phyloP scores from a whole-genome alignment of 2,113 vertebrate genomes.

The Gambusia affinis region DNA sequence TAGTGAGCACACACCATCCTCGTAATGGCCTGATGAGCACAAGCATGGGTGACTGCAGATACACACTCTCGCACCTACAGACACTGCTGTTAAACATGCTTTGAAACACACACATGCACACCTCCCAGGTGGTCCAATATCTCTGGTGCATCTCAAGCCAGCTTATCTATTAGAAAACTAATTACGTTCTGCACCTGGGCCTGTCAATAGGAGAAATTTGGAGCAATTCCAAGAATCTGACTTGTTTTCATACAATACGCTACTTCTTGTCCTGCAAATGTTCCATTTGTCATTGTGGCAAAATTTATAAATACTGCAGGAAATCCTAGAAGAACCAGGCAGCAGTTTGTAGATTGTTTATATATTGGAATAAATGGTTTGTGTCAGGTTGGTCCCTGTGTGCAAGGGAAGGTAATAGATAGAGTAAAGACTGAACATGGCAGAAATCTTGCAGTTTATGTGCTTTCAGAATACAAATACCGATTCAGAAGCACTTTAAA shows the following conservation, averaged over 20 bases:
- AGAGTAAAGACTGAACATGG: conserved; percentile 27
- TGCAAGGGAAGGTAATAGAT: background rate
- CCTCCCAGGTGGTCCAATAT: conserved; percentile 58
- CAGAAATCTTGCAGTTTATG: conserved; percentile 33
- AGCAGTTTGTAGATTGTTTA: conserved; percentile 42
- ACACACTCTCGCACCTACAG: conserved; percentile 30
- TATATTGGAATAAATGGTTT: conserved; percentile 53
- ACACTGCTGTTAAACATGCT: conserved; percentile 35
- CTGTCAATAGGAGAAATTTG: conserved; percentile 28
- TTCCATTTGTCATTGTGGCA: conserved; percentile 38
- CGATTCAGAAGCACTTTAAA: conserved; percentile 30
- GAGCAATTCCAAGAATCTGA: conserved; percentile 31
- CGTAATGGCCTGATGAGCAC: conserved; percentile 47
- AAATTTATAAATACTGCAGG: conserved; percentile 21
- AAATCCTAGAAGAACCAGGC: conserved; percentile 37
- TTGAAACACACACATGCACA: conserved; percentile 39
- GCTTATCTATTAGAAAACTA: conserved; percentile 70
- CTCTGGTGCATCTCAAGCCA: conserved; percentile 43
- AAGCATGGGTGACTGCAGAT: conserved; percentile 22
- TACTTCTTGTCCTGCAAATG: conserved; percentile 44
- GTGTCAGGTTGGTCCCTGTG: conserved; percentile 26
- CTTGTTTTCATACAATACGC: conserved; percentile 52
- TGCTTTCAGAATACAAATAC: conserved; percentile 38
- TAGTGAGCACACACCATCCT: conserved; percentile 49
- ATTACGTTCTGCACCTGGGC: conserved; percentile 73